Evolutionary conservation across 1,140 invertebrate genomes (phyloP).

Genomic region (silkworm (Bombyx mori)): DNA sequence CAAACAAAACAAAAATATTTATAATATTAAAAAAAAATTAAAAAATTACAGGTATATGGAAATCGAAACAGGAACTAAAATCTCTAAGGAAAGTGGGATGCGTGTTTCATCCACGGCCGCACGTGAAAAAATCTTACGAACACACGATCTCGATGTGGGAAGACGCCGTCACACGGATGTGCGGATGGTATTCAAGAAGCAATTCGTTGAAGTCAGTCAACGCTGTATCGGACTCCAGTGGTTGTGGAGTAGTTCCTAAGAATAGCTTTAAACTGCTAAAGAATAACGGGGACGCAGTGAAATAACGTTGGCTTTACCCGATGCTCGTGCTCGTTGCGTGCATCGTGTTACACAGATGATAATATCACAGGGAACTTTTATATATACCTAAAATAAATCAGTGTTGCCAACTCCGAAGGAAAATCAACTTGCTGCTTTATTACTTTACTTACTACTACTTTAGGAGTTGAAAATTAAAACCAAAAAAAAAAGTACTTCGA

Average conservation of each 20-base stretch:
- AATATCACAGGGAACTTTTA: slow-evolving; percentile 9
- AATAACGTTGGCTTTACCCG: slow-evolving; percentile 56
- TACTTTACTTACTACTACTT: no score
- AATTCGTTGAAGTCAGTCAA: neutral
- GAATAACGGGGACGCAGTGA: slow-evolving; percentile 26
- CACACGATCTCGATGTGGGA: slow-evolving; percentile 74
- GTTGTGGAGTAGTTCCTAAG: neutral
- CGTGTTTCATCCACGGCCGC: slow-evolving; percentile 74
- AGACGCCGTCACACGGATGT: slow-evolving; percentile 77
- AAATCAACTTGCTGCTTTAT: no score
- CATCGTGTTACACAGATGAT: slow-evolving; percentile 41
- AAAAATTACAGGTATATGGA: slow-evolving; percentile 78
- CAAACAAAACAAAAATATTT: no score
- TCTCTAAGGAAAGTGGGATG: slow-evolving; percentile 73
- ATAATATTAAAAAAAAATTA: slow-evolving; percentile 20
- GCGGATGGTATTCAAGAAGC: slow-evolving; percentile 73
- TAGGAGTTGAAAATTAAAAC: no score
- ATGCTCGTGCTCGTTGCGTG: slow-evolving; percentile 33
- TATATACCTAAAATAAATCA: neutral
- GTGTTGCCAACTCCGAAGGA: neutral
- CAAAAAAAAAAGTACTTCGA: no score
- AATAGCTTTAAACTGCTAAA: slow-evolving; percentile 25
- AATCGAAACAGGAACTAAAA: slow-evolving; percentile 76
- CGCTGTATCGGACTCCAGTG: slow-evolving; percentile 24
- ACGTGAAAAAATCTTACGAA: slow-evolving; percentile 59